Evolutionary conservation across 1,140 invertebrate genomes (phyloP).

Genomic region (Plutomurus gul): DNA sequence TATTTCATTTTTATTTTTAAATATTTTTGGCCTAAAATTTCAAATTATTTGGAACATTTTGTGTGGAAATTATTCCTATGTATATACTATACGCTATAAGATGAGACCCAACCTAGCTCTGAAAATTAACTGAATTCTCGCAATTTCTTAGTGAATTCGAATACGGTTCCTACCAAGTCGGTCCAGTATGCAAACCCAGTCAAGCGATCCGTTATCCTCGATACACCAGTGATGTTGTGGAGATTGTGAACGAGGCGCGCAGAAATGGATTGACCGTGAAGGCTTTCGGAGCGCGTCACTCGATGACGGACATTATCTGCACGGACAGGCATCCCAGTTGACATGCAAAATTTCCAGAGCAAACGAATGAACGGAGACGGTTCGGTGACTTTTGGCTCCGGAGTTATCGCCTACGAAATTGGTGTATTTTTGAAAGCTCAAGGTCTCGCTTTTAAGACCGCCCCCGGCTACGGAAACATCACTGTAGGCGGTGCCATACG

Average conservation of each 20-base stretch:
- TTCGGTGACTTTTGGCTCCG: conserved; percentile 20
- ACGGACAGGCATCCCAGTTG: conserved; percentile 35
- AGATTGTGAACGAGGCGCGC: not conserved
- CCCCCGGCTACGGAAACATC: conserved; percentile 32
- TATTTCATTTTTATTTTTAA: too few species aligned
- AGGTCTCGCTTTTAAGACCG: not conserved
- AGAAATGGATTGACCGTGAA: not conserved
- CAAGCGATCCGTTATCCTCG: not conserved
- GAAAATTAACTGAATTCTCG: too few species aligned
- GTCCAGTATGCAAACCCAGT: not conserved
- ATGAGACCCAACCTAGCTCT: too few species aligned
- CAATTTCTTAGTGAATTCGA: too few species aligned
- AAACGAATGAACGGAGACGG: not conserved
- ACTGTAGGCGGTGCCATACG: conserved; percentile 34
- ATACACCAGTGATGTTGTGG: not conserved
- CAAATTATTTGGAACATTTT: too few species aligned
- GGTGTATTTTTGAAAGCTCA: not conserved
- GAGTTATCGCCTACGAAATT: not conserved
- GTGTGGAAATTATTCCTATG: too few species aligned
- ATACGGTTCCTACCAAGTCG: not conserved
- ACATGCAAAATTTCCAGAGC: not conserved
- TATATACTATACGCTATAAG: too few species aligned
- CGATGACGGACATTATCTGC: conserved; percentile 35
- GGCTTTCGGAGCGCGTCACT: conserved; percentile 32
- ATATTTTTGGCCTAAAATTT: too few species aligned